Base-by-base conservation (phyloP, 2,888 invertebrate species). In the Hoplodrina ambigua region DNA sequence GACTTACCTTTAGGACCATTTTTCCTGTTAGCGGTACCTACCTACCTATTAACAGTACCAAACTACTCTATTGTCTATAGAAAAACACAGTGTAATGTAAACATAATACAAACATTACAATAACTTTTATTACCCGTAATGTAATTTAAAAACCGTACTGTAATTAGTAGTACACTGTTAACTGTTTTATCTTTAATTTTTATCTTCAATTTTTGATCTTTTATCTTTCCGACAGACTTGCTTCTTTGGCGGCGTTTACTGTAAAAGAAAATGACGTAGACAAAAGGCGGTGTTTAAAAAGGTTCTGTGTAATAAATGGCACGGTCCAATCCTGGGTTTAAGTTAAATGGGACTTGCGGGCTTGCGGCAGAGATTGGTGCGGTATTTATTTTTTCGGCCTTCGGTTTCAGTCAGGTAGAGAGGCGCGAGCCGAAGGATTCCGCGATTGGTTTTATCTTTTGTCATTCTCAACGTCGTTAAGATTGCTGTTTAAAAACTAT, bases 281-380 rank as follows among this genome's bases (percentile, higher is more conserved):
- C 90, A 91, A 93, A 90, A 86, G 87, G 69, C 75, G 72, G 71
- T 52, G 64, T 82, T 87, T 75, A 88, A 87, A 93, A 90, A 90
- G 85, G 74, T 75, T 71, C 59, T 71, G 59, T 53, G 82, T 90
- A 92, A 94, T 91, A 94, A 93, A 94, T 92, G 93, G 90, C 87
- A 88, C 86, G 87, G 85, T 71, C 87, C 89, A 83, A 84, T 88
- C 52, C 46, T 49, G 87, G 90, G 88, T 89, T 87, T 81, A 83
- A 87, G 86, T 87, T 85, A 88, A 91, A 91, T 89, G 87, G 85
- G 72, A 82, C 74, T 85, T 87, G 89, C 61, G 85, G 72, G 81
- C 74, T 85, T 87, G 89, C 61, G 53, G 78, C 57, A 78, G 57
- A 37, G 57, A 61, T 62, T 62, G 44, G 33, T 58, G 72, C 77